Evolutionary conservation across 2,888 invertebrate species (phyloP), one percentile per base, ranked within the genome.

Genomic region (Chironomus riparius): DNA sequence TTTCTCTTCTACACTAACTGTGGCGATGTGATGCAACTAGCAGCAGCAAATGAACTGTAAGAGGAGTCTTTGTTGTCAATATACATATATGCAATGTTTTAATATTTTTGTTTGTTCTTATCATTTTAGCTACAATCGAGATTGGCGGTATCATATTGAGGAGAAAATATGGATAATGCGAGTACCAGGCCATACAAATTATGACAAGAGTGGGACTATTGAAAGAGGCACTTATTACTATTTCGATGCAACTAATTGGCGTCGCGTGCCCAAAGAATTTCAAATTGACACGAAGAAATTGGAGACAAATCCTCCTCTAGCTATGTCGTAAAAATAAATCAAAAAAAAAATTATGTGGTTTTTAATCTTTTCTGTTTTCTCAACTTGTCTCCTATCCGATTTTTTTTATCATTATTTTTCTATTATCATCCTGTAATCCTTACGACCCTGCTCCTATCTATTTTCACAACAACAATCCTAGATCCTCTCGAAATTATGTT

Each of bases 61-160:
- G 92, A 89, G 70, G 47, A 21, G n/a, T 4, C 50, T 75, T 3
- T n/a, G n/a, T n/a, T n/a, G n/a, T n/a, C n/a, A n/a, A n/a, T n/a
- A n/a, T n/a, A n/a, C n/a, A n/a, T n/a, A n/a, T n/a, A n/a, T n/a
- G n/a, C n/a, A n/a, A n/a, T n/a, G n/a, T 6, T 4, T 68, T 56
- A 70, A 69, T 68, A 13, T 65, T 21, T 65, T 56, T 62, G 68
- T 47, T 24, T 4, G 21, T 15, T 18, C 12, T 47, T 21, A 2
- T 21, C 7, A 7, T 70, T 50, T 4, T 21, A 98, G 98, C 85
- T 98, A 98, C 86, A 94, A 91, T 86, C 90, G 99, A 83, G 98
- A 99, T 83, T 99, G 99, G 99, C 91, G 99, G 87, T 99, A 97
- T 88, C 98, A 99, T 86, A 98, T 93, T 88, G 97, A 97, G 84